A percentile compares a stretch with the other conserved stretches of the same genome.
Conservation (phyloP, 1,140 invertebrate species). For the Zaprionus lachaisei region DNA sequence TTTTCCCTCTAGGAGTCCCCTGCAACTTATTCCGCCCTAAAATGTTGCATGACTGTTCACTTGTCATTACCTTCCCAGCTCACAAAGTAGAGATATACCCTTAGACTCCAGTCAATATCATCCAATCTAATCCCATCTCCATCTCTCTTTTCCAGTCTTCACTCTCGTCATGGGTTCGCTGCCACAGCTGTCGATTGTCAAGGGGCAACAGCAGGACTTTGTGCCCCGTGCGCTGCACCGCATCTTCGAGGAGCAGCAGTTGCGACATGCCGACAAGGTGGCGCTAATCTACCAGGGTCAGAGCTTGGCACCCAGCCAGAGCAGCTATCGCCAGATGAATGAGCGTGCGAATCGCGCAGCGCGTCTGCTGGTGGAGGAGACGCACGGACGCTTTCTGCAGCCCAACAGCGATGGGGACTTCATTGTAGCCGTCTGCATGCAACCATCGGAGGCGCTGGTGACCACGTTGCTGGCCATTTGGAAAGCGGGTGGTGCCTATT, state of each 20-base stretch:
- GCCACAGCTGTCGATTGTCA: constrained; percentile 87
- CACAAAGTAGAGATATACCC: background rate
- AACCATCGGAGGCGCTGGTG: constrained; percentile 90
- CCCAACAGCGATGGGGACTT: constrained; percentile 88
- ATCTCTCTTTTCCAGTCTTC: background rate
- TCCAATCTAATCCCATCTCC: background rate
- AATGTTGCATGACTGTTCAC: background rate
- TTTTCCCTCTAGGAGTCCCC: background rate
- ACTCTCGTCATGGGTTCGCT: constrained; percentile 87
- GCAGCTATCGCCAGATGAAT: constrained; percentile 87
- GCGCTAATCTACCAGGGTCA: constrained; percentile 86
- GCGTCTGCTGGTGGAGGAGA: constrained; percentile 85
- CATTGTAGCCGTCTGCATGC: constrained; percentile 91
- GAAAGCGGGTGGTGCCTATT: constrained; percentile 92
- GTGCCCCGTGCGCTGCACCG: constrained; percentile 85
- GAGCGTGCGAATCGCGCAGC: constrained; percentile 87
- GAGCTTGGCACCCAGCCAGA: constrained; percentile 66
- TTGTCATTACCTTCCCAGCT: no score
- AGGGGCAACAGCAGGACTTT: constrained; percentile 85
- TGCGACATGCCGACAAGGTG: constrained; percentile 83
- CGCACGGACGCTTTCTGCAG: constrained; percentile 74
- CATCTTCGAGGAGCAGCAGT: constrained; percentile 85
- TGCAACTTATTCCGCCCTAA: background rate
- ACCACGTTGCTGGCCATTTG: constrained; percentile 89
- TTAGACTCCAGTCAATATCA: background rate